phyloP scores from a whole-genome alignment of 2,888 invertebrate species.

The Lysandra coridon region DNA sequence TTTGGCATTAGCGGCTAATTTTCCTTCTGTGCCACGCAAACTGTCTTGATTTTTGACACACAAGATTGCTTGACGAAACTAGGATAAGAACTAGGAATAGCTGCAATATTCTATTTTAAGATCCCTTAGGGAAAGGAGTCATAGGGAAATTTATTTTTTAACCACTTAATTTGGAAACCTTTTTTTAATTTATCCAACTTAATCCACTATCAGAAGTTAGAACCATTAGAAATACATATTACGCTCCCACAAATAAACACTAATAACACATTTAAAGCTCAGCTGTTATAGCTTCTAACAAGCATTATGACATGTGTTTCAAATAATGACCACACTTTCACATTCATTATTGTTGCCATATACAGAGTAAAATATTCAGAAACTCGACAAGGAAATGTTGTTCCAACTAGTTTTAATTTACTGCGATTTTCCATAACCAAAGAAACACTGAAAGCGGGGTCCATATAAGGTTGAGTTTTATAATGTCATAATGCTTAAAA shows the following conservation, averaged over 20 bases:
- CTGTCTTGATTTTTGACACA: no score
- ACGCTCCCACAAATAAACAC: neutral
- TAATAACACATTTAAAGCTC: neutral
- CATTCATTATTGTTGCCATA: conserved; percentile 29
- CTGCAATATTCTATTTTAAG: no score
- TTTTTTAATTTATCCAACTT: no score
- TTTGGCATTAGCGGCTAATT: neutral
- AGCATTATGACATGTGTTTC: neutral
- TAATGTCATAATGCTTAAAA: conserved; percentile 16
- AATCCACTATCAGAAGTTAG: neutral
- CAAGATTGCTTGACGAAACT: no score
- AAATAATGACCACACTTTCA: conserved; percentile 19
- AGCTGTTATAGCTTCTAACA: conserved; percentile 7
- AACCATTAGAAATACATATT: neutral
- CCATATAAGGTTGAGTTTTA: conserved; percentile 18
- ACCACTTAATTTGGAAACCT: no score
- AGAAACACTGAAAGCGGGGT: conserved; percentile 1
- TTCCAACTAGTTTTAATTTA: conserved; percentile 28
- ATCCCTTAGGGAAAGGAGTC: no score
- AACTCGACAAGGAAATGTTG: conserved; percentile 23
- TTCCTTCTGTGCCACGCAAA: neutral
- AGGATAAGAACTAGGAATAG: no score
- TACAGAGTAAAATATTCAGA: conserved; percentile 27
- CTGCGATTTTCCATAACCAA: conserved; percentile 19
- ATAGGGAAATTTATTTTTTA: no score